Percentiles rank a stretch among this genome's conserved stretches.
Evolutionary conservation across 2,797 vertebrate species (phyloP).

Genomic region (Choloepus didactylus): DNA sequence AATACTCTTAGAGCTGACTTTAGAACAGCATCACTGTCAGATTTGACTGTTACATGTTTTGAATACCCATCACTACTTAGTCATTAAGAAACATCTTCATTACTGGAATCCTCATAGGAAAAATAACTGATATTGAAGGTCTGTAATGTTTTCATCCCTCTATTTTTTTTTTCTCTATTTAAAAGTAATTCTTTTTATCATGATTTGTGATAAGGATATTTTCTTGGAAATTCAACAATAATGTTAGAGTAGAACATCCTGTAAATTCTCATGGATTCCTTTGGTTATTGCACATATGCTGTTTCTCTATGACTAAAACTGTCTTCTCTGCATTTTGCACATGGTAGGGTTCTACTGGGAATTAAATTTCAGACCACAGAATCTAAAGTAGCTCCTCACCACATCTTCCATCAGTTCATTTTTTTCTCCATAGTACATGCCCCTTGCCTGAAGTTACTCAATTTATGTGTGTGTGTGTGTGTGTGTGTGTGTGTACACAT

Average conservation of each 20-base stretch:
- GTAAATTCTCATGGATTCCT: background rate
- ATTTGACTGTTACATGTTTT: background rate
- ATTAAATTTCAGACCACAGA: background rate
- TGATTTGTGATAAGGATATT: background rate
- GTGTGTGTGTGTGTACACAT: background rate
- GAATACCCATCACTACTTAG: background rate
- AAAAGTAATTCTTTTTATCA: background rate
- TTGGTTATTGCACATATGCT: background rate
- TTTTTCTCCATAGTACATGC: background rate
- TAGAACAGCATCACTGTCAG: background rate
- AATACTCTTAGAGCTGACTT: background rate
- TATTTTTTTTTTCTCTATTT: background rate
- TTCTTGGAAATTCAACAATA: slow-evolving; percentile 48
- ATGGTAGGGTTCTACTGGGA: background rate
- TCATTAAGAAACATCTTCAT: slow-evolving; percentile 43
- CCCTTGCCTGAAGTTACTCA: background rate
- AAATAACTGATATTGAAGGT: background rate
- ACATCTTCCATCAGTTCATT: background rate
- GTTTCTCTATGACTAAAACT: background rate
- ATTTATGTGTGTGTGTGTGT: background rate
- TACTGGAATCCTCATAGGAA: slow-evolving; percentile 19
- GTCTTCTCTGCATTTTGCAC: background rate
- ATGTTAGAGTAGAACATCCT: background rate
- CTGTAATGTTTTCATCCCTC: background rate
- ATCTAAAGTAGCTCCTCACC: background rate